These are phyloP conservation scores for Anastrepha ludens DNA, from an alignment of 1,140 invertebrate species.

Conservation along the genomic window DNA sequence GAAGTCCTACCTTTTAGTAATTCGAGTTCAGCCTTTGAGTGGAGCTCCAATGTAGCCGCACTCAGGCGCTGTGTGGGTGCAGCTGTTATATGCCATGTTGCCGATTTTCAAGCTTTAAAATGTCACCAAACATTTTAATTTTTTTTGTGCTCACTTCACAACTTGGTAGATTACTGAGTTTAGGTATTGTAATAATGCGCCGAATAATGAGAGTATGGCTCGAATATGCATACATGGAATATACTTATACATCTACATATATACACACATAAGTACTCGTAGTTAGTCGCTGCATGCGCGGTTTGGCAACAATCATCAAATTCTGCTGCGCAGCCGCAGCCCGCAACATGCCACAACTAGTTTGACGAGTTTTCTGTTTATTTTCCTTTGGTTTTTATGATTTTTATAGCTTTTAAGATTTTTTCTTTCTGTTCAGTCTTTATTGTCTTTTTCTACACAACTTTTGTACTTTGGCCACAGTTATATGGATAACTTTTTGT, in stretches of 20 bases:
- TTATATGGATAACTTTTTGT: not conserved
- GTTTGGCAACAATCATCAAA: not conserved
- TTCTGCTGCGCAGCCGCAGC: not conserved
- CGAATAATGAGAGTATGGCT: too few species aligned
- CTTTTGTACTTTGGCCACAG: constrained; percentile 26
- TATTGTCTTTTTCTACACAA: constrained; percentile 14
- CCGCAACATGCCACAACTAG: not conserved
- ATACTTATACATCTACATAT: too few species aligned
- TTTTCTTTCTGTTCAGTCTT: not conserved
- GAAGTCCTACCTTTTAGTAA: not conserved
- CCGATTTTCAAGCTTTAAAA: not conserved
- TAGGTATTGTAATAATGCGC: too few species aligned
- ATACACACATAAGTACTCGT: too few species aligned
- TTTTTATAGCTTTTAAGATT: constrained; percentile 12
- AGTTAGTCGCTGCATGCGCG: too few species aligned
- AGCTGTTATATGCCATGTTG: not conserved
- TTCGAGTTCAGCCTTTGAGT: not conserved
- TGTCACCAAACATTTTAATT: too few species aligned
- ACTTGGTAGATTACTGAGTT: too few species aligned
- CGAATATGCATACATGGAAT: too few species aligned
- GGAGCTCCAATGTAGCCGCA: not conserved
- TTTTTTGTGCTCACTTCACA: too few species aligned
- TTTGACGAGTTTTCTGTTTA: constrained; percentile 3
- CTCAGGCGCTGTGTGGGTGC: not conserved
- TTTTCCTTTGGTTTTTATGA: constrained; percentile 22